These are phyloP conservation scores for Cirrhinus mrigala DNA, from an alignment of 2,797 vertebrate species.

Conservation along the genomic window DNA sequence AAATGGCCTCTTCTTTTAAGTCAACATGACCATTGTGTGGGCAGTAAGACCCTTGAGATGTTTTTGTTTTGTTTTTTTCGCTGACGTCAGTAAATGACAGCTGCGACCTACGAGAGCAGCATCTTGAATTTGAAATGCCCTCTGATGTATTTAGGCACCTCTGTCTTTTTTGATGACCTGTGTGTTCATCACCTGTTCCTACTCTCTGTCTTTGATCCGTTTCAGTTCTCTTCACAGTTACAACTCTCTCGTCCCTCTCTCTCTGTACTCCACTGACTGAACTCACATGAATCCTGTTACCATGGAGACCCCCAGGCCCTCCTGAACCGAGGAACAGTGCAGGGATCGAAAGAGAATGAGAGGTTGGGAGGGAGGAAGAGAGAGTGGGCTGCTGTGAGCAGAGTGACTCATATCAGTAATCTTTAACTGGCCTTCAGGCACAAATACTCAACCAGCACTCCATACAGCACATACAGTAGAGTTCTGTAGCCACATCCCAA, in stretches of 20 bases:
- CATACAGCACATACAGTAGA: conserved; percentile 43
- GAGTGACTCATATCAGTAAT: conserved; percentile 66
- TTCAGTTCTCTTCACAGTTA: conserved; percentile 38
- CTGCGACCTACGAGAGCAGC: conserved; percentile 32
- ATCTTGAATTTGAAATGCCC: conserved; percentile 19
- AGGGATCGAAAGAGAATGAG: conserved; percentile 22
- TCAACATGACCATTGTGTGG: conserved; percentile 5
- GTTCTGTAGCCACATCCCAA: conserved; percentile 24
- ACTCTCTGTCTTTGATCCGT: conserved; percentile 23
- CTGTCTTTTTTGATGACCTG: conserved; percentile 24
- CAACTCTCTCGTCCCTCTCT: conserved; percentile 26
- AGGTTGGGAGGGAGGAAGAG: conserved; percentile 18
- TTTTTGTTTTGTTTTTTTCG: neutral
- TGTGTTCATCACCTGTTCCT: conserved; percentile 17
- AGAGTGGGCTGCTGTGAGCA: conserved; percentile 54
- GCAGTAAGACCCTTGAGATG: neutral
- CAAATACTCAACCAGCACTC: conserved; percentile 49
- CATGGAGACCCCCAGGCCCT: conserved; percentile 74
- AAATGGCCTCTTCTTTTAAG: conserved; percentile 14
- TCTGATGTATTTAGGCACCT: conserved; percentile 24
- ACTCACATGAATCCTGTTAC: conserved; percentile 73
- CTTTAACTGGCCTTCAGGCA: conserved; percentile 62
- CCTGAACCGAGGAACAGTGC: conserved; percentile 54
- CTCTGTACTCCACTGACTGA: conserved; percentile 58
- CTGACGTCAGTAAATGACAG: conserved; percentile 24